Evolutionary conservation across 2,888 invertebrate species (phyloP).

Genomic region (Protodeltote pygarga): DNA sequence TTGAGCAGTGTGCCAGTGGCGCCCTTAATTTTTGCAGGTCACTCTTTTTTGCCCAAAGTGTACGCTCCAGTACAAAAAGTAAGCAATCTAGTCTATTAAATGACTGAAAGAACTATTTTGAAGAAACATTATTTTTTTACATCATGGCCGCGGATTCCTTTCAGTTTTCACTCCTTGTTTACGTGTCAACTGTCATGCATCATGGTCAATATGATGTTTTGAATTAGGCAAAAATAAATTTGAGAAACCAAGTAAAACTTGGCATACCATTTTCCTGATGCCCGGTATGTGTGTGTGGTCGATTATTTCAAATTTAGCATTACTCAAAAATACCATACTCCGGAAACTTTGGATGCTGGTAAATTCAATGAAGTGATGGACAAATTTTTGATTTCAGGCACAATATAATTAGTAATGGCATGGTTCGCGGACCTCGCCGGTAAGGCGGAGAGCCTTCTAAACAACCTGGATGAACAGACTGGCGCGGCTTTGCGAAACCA

Average conservation of each 20-base stretch:
- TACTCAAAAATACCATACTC: neutral
- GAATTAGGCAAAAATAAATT: conserved; percentile 26
- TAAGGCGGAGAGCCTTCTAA: conserved; percentile 91
- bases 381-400: conserved; percentile 47
- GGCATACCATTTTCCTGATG: conserved; percentile 35
- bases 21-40: no score
- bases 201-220: conserved; percentile 48
- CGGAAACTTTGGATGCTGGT: neutral
- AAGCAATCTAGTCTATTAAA: no score
- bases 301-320: neutral
- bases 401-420: conserved; percentile 83
- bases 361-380: neutral
- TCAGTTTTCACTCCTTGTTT: conserved; percentile 29
- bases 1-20: no score
- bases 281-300: conserved; percentile 21
- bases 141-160: neutral
- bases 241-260: conserved; percentile 5
- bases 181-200: conserved; percentile 49
- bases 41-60: no score
- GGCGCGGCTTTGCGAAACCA: conserved; percentile 87
- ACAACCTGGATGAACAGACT: conserved; percentile 91
- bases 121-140: no score
- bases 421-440: conserved; percentile 92
- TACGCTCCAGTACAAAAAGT: no score
- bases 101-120: no score